phyloP scores from a whole-genome alignment of 2,797 vertebrate genomes.

The Coluber constrictor region DNA sequence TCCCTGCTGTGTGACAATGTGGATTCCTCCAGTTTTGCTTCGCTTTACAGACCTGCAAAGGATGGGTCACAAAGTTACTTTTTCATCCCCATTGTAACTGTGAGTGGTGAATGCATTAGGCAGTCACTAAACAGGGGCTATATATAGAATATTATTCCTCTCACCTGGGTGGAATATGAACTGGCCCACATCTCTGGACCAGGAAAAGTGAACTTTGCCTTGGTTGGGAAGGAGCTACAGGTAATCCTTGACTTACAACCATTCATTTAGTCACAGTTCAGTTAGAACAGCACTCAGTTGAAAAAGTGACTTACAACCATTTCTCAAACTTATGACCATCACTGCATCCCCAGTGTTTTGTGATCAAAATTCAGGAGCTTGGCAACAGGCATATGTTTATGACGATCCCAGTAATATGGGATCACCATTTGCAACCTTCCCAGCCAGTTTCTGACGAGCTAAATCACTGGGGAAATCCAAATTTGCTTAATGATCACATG shows the following conservation, averaged over 20 bases:
- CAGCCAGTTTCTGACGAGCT: neutral
- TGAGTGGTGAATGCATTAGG: neutral
- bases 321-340: neutral
- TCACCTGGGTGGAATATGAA: neutral
- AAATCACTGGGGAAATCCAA: neutral
- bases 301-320: neutral
- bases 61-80: neutral
- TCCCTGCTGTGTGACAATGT: neutral
- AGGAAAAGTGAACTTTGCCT: neutral
- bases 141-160: neutral
- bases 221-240: neutral
- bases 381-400: neutral
- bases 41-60: neutral
- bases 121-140: neutral
- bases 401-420: neutral
- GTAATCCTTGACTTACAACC: no score
- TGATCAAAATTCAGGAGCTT: neutral
- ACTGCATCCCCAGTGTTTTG: neutral
- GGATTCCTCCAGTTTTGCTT: neutral
- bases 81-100: neutral
- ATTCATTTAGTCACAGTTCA: no score
- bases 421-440: neutral
- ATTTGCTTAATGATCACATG: neutral
- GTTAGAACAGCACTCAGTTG: neutral
- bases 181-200: neutral